These are phyloP conservation scores for Coturnix japonica DNA, from an alignment of 2,113 vertebrate species.

Conservation along the genomic window DNA sequence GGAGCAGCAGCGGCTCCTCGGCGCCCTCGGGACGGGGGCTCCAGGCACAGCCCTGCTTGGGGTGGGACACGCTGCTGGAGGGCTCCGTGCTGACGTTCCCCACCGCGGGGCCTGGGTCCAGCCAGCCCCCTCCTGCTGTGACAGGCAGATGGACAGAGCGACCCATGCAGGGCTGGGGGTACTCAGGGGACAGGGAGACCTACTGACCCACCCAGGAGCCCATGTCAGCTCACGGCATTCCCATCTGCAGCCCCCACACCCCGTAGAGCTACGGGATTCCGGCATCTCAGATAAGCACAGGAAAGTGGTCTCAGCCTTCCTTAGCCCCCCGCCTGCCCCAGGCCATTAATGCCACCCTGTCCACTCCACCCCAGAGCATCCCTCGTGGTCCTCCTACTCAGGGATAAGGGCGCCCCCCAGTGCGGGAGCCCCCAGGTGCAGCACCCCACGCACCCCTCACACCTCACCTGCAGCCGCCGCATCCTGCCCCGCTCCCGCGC, in stretches of 20 bases:
- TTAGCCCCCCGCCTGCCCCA: neutral
- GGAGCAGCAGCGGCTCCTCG: conserved; percentile 69
- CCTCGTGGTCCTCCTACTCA: fast-evolving
- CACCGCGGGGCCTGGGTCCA: fast-evolving
- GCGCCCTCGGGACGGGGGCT: neutral
- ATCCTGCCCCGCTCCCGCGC: neutral
- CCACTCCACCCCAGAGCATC: neutral
- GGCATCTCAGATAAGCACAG: no score
- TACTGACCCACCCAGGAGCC: neutral
- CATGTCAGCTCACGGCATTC: neutral
- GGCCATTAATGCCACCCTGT: neutral
- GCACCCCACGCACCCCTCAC: fast-evolving
- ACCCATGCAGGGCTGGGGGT: fast-evolving
- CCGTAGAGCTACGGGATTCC: fast-evolving
- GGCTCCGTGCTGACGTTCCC: neutral
- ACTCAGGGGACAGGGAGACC: fast-evolving
- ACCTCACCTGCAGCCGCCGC: neutral
- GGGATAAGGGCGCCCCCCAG: fast-evolving
- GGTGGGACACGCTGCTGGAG: neutral
- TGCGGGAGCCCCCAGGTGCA: fast-evolving
- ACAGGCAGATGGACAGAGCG: neutral
- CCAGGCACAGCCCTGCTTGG: neutral
- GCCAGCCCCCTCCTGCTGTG: neutral
- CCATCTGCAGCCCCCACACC: neutral
- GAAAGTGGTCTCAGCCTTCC: neutral